Evolutionary conservation across 2,113 vertebrate genomes (phyloP).

Genomic region (Muntiacus reevesi): DNA sequence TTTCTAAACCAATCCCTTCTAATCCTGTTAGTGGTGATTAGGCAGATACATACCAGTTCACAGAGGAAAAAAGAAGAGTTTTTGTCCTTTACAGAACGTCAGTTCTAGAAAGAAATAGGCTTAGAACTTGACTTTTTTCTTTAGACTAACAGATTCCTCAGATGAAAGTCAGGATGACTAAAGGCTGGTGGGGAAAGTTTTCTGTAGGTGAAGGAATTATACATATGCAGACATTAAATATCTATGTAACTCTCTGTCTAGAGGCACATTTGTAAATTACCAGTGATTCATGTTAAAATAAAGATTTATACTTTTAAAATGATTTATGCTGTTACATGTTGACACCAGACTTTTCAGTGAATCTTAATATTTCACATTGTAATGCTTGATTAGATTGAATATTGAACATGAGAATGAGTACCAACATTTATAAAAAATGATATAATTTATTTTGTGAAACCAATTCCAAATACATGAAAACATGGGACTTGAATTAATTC

Average conservation of each 20-base stretch:
- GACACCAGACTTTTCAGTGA: slow-evolving; percentile 11
- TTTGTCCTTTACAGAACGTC: not conserved
- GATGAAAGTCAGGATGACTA: not conserved
- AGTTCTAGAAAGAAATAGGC: not conserved
- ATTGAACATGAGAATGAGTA: slow-evolving; percentile 33
- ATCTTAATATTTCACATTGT: slow-evolving; percentile 31
- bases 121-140: not conserved
- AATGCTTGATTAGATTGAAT: slow-evolving; percentile 47
- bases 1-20: not conserved
- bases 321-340: slow-evolving; percentile 5
- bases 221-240: not conserved
- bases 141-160: not conserved
- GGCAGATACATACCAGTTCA: not conserved
- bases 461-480: slow-evolving; percentile 52
- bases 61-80: not conserved
- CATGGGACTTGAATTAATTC: slow-evolving; percentile 53
- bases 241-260: not conserved
- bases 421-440: slow-evolving; percentile 64
- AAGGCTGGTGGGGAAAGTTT: not conserved
- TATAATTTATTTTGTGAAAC: slow-evolving; percentile 68
- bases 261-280: not conserved
- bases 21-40: not conserved
- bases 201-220: not conserved
- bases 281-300: not conserved
- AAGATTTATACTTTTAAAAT: slow-evolving; percentile 47